Conservation (phyloP, 2,888 invertebrate genomes). For the Microctonus hyperodae region DNA sequence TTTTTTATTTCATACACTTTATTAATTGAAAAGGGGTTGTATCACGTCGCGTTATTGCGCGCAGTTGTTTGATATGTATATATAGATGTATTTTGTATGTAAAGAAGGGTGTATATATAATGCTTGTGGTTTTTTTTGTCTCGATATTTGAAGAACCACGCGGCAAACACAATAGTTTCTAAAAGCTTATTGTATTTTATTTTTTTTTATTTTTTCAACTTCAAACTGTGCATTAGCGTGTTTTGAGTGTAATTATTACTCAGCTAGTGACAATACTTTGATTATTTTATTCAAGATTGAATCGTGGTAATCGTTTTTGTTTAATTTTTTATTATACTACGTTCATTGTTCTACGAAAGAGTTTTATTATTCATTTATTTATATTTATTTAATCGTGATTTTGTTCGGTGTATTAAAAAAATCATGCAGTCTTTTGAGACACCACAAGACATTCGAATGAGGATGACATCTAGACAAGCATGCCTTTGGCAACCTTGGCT, state of each 20-base stretch:
- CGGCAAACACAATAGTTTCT: not conserved
- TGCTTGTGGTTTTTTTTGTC: slow-evolving; percentile 26
- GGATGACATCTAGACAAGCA: slow-evolving; percentile 49
- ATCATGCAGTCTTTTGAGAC: slow-evolving; percentile 33
- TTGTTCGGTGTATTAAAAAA: not conserved
- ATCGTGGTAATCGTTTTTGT: not conserved
- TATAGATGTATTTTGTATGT: not conserved
- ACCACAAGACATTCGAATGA: slow-evolving; percentile 43
- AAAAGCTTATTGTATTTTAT: slow-evolving; percentile 4
- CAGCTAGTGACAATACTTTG: not conserved
- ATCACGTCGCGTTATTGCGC: slow-evolving; percentile 4
- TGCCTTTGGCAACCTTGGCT: slow-evolving; percentile 61
- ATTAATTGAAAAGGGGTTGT: slow-evolving; percentile 8
- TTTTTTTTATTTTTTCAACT: too few species aligned
- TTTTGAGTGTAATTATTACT: not conserved
- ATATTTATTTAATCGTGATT: not conserved
- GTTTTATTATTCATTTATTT: slow-evolving; percentile 1
- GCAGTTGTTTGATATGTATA: not conserved
- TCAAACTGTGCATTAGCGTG: not conserved
- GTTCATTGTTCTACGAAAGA: not conserved
- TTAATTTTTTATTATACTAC: not conserved
- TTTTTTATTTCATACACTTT: not conserved
- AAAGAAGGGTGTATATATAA: slow-evolving; percentile 20
- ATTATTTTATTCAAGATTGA: not conserved
- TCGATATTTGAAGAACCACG: slow-evolving; percentile 14